Conservation (phyloP, 2,888 invertebrate species). For the Ectobius pallidus region DNA sequence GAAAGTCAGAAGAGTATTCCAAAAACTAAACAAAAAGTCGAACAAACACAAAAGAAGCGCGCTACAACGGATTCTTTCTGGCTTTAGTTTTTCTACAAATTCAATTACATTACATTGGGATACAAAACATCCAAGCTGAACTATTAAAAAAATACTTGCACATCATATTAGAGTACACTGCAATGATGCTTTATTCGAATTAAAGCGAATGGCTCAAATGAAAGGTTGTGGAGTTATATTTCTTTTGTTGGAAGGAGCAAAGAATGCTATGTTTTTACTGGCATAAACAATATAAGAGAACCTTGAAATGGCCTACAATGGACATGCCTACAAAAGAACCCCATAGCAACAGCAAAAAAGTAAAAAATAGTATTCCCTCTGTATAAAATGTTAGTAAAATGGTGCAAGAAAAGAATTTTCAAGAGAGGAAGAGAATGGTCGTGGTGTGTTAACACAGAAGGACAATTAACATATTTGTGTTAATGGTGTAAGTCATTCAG, state of each 20-base stretch:
- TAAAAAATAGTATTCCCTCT: constrained; percentile 3
- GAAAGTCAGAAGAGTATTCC: too few species aligned
- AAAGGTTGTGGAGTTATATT: neutral
- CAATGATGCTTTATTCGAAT: too few species aligned
- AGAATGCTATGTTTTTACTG: constrained; percentile 21
- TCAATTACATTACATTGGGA: too few species aligned
- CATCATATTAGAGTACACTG: too few species aligned
- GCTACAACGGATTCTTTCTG: too few species aligned
- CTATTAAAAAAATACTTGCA: too few species aligned
- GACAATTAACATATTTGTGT: constrained; percentile 41
- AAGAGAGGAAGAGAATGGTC: neutral
- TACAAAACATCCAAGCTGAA: too few species aligned
- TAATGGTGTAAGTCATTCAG: constrained; percentile 38
- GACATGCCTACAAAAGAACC: constrained; percentile 12
- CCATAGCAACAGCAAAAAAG: constrained; percentile 17
- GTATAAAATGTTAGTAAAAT: constrained; percentile 13
- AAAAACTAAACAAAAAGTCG: too few species aligned
- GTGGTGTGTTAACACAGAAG: constrained; percentile 35
- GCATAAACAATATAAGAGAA: constrained; percentile 2
- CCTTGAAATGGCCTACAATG: constrained; percentile 16
- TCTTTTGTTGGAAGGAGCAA: constrained; percentile 1
- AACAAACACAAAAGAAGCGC: too few species aligned
- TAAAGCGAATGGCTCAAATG: neutral
- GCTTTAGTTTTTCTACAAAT: too few species aligned
- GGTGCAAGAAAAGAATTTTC: neutral